phyloP scores from a whole-genome alignment of 2,113 vertebrate genomes.

The Phalacrocorax pelagicus region DNA sequence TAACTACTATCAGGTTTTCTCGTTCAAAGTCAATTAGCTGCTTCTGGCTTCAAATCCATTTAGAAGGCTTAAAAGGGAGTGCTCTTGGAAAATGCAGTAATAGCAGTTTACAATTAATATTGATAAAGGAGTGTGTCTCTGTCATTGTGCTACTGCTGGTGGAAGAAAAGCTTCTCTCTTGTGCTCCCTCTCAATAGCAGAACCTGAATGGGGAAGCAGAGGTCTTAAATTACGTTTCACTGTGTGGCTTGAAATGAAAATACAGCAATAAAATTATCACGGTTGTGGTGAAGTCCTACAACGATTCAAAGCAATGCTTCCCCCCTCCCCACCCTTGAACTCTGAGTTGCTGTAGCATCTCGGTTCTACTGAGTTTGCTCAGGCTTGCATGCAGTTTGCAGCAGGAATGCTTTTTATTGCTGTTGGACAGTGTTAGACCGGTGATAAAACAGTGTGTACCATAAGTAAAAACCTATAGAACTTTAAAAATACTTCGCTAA shows the following conservation, averaged over 20 bases:
- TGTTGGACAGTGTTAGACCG: neutral
- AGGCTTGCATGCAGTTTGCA: neutral
- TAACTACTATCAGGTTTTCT: neutral
- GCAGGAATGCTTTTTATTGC: neutral
- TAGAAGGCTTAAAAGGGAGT: neutral
- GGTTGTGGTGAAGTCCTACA: neutral
- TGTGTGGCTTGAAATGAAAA: neutral
- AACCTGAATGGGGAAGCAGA: neutral
- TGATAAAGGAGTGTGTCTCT: neutral
- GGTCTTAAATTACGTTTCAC: neutral
- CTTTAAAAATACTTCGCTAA: neutral
- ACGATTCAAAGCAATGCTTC: neutral
- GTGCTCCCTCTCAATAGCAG: neutral
- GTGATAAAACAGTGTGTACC: neutral
- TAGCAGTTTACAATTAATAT: neutral
- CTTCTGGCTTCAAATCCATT: constrained; percentile 3
- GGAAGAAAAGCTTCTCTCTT: neutral
- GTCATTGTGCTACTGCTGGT: neutral
- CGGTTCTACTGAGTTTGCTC: neutral
- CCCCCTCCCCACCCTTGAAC: neutral
- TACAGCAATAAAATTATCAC: neutral
- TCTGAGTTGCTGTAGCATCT: neutral
- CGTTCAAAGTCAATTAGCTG: constrained; percentile 5
- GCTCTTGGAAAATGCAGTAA: neutral
- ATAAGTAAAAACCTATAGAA: neutral